A percentile compares a stretch with the other conserved stretches of the same genome.
phyloP scores from a whole-genome alignment of 2,888 invertebrate species.

The Colostygia pectinataria region DNA sequence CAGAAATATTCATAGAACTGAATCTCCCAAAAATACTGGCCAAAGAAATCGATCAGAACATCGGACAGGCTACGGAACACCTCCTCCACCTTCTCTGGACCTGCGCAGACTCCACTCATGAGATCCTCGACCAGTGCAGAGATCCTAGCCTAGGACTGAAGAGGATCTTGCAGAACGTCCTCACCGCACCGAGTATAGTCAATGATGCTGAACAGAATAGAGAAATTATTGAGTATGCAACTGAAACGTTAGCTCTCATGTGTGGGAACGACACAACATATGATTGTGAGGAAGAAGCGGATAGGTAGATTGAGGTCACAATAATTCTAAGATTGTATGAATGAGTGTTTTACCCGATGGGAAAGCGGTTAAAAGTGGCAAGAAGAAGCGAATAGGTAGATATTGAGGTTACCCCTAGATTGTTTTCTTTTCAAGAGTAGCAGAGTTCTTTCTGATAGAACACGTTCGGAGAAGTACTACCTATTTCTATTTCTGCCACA shows the following conservation, averaged over 20 bases:
- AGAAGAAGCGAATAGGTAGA: no score
- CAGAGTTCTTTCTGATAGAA: no score
- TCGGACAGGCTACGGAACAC: conserved; percentile 60
- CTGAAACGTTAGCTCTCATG: conserved; percentile 41
- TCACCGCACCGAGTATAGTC: conserved; percentile 36
- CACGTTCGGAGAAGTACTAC: no score
- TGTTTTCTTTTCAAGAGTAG: no score
- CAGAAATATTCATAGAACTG: conserved; percentile 59
- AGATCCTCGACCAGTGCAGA: conserved; percentile 47
- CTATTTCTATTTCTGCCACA: no score
- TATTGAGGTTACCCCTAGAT: no score
- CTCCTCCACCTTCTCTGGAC: conserved; percentile 53
- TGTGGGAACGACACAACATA: conserved; percentile 19
- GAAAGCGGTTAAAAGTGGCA: no score
- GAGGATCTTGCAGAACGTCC: conserved; percentile 46
- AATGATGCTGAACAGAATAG: conserved; percentile 46
- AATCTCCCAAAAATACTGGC: conserved; percentile 52
- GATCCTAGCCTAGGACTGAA: conserved; percentile 48
- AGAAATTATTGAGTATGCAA: conserved; percentile 62
- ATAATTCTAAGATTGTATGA: no score
- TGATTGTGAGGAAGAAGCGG: conserved; percentile 46
- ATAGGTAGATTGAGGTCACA: conserved; percentile 48
- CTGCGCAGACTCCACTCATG: conserved; percentile 43
- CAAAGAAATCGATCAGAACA: conserved; percentile 44
- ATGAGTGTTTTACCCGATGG: no score